phyloP scores from a whole-genome alignment of 2,888 invertebrate species.

The Drosophila merina region DNA sequence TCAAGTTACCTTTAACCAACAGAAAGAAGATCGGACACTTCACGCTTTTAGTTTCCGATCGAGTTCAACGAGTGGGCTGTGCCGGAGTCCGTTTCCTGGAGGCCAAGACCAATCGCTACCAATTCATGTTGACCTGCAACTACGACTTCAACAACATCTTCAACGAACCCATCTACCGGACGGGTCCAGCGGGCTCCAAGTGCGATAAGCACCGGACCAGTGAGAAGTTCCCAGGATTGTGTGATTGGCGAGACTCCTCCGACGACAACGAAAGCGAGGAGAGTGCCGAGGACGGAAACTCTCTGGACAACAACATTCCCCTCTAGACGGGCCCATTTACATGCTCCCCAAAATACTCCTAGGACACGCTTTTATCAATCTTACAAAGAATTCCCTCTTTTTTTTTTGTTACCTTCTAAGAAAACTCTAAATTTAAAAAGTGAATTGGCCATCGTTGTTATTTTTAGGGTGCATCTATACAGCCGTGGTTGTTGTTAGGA shows the following conservation, averaged over 20 bases:
- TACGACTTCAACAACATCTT: conserved; percentile 82
- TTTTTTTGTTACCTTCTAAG: conserved; percentile 6
- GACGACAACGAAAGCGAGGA: conserved; percentile 71
- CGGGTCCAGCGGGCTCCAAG: conserved; percentile 76
- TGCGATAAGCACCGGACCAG: conserved; percentile 68
- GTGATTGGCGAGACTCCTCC: conserved; percentile 77
- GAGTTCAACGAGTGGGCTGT: conserved; percentile 81
- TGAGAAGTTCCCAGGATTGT: conserved; percentile 75
- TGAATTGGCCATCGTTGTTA: not conserved
- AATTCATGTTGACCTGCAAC: conserved; percentile 82
- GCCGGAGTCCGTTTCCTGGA: conserved; percentile 77
- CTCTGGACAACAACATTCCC: conserved; percentile 64
- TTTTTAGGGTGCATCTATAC: not conserved
- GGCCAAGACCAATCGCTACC: conserved; percentile 36
- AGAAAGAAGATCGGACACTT: conserved; percentile 83
- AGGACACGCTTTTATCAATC: not conserved
- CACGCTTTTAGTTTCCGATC: conserved; percentile 80
- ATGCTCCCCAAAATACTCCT: not conserved
- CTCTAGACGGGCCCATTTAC: not conserved
- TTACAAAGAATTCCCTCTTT: not conserved
- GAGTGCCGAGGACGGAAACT: conserved; percentile 61
- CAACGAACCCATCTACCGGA: conserved; percentile 75
- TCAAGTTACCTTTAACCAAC: not conserved
- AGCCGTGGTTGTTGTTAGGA: not conserved
- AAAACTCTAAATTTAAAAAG: not conserved